Evolutionary conservation across 2,113 vertebrate genomes (phyloP), one percentile per base, ranked within the genome.

Genomic region (Oryzias melastigma): DNA sequence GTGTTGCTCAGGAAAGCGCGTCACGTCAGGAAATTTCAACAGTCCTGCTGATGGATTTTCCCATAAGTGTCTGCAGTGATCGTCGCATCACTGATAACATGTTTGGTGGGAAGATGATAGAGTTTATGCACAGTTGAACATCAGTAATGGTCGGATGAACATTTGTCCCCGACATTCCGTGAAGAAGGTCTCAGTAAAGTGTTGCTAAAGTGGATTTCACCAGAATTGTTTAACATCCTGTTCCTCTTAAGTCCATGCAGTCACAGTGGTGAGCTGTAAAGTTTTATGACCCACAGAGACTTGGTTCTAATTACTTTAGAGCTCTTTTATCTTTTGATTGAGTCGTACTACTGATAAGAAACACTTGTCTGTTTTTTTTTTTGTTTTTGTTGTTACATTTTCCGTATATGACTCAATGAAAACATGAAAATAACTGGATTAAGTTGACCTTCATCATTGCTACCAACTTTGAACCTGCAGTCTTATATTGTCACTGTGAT

Each of bases 221-320:
- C 60, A 58, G 50, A 8, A 25, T 42, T 78, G 52, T 77, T 71
- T 45, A 66, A 79, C 74, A 57, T 85, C 73, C 75, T 84, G 77
- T 84, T 79, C 52, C 44, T 63, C 18, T 52, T 45, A 57, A 22
- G 49, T 41, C 22, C 10, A 12, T 35, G 35, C 35, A 35, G 35
- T 8, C 0, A 35, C 35, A 35, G 35, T 35, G 8, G 35, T 70
- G 43, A 49, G 13, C 29, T 20, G 19, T 4, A 44, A 47, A 4
- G 18, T 20, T 29, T 47, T 44, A 53, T 15, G 19, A 63, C 67
- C 52, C 50, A 24, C 7, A 18, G 19, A 16, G 5, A 2, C 17
- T 13, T 29, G 27, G 19, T 68, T 14, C 44, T 55, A 20, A 27
- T 20, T 47, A 3, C 5, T 40, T 54, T 44, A 65, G 20, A 8